Percentiles rank a stretch among this genome's conserved stretches.
Evolutionary conservation across 2,888 invertebrate species (phyloP).

Genomic region (Pemphredon lugubris): DNA sequence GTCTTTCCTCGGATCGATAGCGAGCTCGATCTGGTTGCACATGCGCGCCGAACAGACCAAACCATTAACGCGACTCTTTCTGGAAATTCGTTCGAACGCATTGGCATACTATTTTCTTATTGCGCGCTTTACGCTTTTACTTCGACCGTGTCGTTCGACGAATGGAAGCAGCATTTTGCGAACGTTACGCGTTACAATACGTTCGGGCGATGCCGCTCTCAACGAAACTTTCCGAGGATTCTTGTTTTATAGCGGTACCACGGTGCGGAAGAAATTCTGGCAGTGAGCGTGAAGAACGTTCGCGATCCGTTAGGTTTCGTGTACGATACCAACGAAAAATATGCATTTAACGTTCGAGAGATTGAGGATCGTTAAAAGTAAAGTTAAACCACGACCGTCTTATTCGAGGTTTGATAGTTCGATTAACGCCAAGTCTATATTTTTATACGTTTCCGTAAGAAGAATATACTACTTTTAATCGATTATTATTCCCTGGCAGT

Average conservation of each 20-base stretch:
- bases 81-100: conserved; percentile 61
- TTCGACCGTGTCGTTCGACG: conserved; percentile 1
- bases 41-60: conserved; percentile 62
- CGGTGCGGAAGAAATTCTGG: conserved; percentile 29
- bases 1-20: conserved; percentile 53
- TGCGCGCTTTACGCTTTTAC: conserved; percentile 19
- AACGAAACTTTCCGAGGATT: neutral
- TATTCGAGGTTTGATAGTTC: neutral
- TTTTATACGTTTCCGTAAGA: too few relatives aligned
- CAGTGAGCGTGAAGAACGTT: conserved; percentile 36
- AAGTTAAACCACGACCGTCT: neutral
- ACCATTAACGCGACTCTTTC: conserved; percentile 63
- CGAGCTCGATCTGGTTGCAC: conserved; percentile 67
- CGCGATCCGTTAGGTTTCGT: conserved; percentile 13
- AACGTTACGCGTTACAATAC: conserved; percentile 16
- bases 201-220: conserved; percentile 16
- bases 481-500: neutral
- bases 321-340: conserved; percentile 32
- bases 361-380: neutral
- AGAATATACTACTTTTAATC: neutral
- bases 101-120: conserved; percentile 10
- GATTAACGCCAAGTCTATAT: too few relatives aligned
- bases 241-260: conserved; percentile 10
- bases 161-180: conserved; percentile 30
- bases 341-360: neutral